These are phyloP conservation scores for Cremastinae sp. DNA, from an alignment of 2,888 invertebrate species.

Conservation along the genomic window DNA sequence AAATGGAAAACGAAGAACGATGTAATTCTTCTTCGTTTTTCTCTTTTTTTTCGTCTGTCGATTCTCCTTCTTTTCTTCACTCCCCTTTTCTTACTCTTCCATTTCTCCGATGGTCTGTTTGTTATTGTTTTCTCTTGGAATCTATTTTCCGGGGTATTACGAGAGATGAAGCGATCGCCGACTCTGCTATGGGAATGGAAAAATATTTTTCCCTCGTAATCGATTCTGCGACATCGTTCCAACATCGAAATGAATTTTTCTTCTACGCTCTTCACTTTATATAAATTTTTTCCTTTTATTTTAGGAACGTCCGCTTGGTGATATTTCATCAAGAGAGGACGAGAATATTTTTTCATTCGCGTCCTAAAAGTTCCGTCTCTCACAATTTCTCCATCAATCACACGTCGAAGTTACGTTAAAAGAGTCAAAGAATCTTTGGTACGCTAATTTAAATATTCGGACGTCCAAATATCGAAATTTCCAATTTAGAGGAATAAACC, in stretches of 20 bases:
- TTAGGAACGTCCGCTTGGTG: too few relatives aligned
- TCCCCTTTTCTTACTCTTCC: conserved; percentile 2
- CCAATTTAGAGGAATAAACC: too few relatives aligned
- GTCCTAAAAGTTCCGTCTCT: too few relatives aligned
- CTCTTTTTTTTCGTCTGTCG: neutral
- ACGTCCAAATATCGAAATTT: too few relatives aligned
- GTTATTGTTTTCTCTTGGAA: conserved; percentile 37
- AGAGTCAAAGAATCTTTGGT: too few relatives aligned
- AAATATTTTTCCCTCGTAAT: conserved; percentile 33
- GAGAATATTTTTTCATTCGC: too few relatives aligned
- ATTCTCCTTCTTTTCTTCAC: conserved; percentile 2
- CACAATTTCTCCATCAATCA: too few relatives aligned
- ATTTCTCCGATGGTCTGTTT: conserved; percentile 17
- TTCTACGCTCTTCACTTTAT: neutral
- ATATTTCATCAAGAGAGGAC: too few relatives aligned
- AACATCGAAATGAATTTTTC: conserved; percentile 13
- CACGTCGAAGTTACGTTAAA: too few relatives aligned
- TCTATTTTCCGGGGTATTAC: conserved; percentile 29
- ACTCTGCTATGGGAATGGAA: neutral
- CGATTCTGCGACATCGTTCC: conserved; percentile 16
- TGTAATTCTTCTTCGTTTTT: conserved; percentile 24
- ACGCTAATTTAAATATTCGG: too few relatives aligned
- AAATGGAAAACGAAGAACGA: conserved; percentile 10
- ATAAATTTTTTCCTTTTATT: too few relatives aligned
- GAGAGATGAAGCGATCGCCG: conserved; percentile 25